Evolutionary conservation across 2,797 vertebrate species (phyloP).

Genomic region (Valencia hispanica): DNA sequence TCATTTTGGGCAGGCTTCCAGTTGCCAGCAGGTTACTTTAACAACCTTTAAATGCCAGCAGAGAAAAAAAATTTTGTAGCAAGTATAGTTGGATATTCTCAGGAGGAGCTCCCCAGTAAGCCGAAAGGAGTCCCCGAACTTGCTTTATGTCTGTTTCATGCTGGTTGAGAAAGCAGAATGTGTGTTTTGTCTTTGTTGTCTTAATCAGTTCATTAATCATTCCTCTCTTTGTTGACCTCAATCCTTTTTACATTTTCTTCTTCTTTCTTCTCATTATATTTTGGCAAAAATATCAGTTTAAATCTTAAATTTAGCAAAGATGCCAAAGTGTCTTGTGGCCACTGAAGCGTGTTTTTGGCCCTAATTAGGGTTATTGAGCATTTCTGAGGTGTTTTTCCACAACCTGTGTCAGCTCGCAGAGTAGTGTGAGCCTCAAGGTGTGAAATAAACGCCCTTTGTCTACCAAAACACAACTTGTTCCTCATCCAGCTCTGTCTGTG

Average conservation of each 20-base stretch:
- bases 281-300: not conserved
- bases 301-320: not conserved
- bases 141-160: not conserved
- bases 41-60: constrained; percentile 3
- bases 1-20: not conserved
- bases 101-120: not conserved
- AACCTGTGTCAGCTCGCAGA: constrained; percentile 22
- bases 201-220: not conserved
- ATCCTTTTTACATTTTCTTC: not conserved
- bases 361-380: constrained; percentile 19
- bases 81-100: not conserved
- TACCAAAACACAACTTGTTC: constrained; percentile 46
- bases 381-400: constrained; percentile 18
- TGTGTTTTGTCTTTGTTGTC: not conserved
- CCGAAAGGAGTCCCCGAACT: not conserved
- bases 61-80: not conserved
- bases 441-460: constrained; percentile 49
- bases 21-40: not conserved
- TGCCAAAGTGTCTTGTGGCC: not conserved
- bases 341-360: not conserved
- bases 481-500: constrained; percentile 49
- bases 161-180: not conserved
- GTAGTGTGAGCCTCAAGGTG: constrained; percentile 22
- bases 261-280: not conserved
- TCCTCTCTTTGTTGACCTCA: not conserved